Base-by-base conservation (phyloP, 2,797 vertebrate species). In the Limnodromus scolopaceus region DNA sequence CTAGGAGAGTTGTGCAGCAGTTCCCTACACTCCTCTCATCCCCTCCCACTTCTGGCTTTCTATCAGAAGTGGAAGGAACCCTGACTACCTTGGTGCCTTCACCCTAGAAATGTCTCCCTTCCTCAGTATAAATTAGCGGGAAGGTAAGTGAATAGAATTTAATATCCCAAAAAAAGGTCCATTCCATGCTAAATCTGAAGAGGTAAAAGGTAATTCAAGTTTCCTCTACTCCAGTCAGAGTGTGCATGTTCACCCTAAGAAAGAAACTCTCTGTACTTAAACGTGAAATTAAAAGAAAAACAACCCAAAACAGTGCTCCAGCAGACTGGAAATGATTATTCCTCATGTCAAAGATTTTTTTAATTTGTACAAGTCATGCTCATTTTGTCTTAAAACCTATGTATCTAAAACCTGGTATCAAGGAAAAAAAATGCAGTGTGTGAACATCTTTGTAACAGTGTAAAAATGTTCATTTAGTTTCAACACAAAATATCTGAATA, bases 391-490 rank as follows among this genome's bases (percentile, higher is more conserved):
- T 69, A 74, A 43, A 43, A 34, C 22, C 25, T 43, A 2, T 23
- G 6, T 80, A 80, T 69, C 49, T 72, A 61, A 68, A 57, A 63
- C 4, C 6, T 20, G 7, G 5, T 55, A 32, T 63, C 6, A 24
- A 61, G 45, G 2, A 34, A 12, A 20, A 49, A 41, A 57, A 10
- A 24, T 53, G 14, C 10, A 24, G 9, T 9, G 2, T 23, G 8
- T 0, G 0, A 55, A 54, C 13, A n/a, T 8, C 23, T 89, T 48
- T 55, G 11, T 45, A 75, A 71, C 14, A 17, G 2, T 38, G 11
- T 23, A 76, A 84, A 94, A 60, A 34, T 41, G 3, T 63, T 66
- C 0, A 10, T 61, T 78, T 74, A 9, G 0, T 55, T 60, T 83
- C 34, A 60, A 24, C 6, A 46, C 66, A 46, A 79, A 72, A 58